Conservation (phyloP, 2,113 vertebrate genomes). For the Ceyx cyanopectus region DNA sequence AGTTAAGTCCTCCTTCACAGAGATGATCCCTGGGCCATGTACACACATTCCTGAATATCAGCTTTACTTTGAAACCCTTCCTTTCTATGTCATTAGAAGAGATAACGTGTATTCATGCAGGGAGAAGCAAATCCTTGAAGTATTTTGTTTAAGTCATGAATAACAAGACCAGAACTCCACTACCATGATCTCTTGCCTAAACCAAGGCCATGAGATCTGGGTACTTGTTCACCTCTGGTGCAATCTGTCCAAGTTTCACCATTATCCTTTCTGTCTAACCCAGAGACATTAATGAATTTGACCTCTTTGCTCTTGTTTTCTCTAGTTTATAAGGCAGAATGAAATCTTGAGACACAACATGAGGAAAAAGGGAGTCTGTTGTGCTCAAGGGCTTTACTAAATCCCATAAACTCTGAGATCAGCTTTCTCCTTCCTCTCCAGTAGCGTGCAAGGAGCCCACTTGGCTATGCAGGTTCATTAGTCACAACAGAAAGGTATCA, state of each 20-base stretch:
- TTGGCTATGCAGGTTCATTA: slow-evolving; percentile 25
- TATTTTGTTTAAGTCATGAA: not conserved
- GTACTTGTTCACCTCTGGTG: not conserved
- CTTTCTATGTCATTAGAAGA: not conserved
- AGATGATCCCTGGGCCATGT: not conserved
- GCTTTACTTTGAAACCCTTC: not conserved
- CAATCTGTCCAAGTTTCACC: not conserved
- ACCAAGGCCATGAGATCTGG: not conserved
- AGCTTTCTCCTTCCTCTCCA: slow-evolving; percentile 5
- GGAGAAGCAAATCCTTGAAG: not conserved
- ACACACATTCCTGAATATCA: not conserved
- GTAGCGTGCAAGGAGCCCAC: not conserved
- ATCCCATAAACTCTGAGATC: not conserved
- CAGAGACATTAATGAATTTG: not conserved
- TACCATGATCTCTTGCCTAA: rapidly evolving
- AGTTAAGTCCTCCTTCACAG: not conserved
- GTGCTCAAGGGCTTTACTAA: not conserved
- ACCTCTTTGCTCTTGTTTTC: not conserved
- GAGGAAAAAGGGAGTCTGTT: not conserved
- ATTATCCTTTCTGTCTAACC: not conserved
- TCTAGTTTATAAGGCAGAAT: not conserved
- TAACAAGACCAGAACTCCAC: not conserved
- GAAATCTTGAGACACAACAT: not conserved
- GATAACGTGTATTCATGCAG: not conserved
- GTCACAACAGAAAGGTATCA: slow-evolving; percentile 36